Base-by-base conservation (phyloP, 2,888 invertebrate species). In the Drosophila lacicola region DNA sequence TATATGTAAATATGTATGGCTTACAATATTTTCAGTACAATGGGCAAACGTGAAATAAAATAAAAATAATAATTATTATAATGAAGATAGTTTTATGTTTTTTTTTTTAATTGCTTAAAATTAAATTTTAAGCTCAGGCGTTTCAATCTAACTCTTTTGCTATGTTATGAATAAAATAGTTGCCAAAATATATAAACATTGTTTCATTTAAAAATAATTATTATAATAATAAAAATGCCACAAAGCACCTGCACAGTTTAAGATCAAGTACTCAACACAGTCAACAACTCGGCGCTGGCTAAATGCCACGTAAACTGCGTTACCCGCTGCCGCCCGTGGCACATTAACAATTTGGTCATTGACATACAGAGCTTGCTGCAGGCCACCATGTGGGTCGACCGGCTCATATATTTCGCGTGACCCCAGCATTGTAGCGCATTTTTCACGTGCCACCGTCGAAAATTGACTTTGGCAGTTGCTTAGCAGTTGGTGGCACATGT, bases 261-360 rank as follows among this genome's bases (percentile, higher is more conserved):
- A 19, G 1, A 5, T 11, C 10, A 33, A 41, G 14, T 21, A 17
- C 8, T 11, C 19, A 53, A 45, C 13, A 4, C 17, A 33, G 54
- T 36, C 44, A 8, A 25, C 17, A 41, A 50, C 36, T 42, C 25
- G 29, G 25, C n/a, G 17, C 0, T n/a, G 36, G 21, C 21, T 42
- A 25, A 57, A 14, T 39, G 10, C 34, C 34, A 13, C 14, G 25
- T 39, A 39, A 17, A 46, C 53, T 42, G 33, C 45, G 11, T 14
- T 55, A n/a, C 39, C 42, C n/a, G 39, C 36, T 42, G 37, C 51
- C 55, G 51, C 53, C 19, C 19, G 63, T 44, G 63, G 37, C 60
- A 44, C 56, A 57, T 67, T 37, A 56, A 54, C 58, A 57, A 60
- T 63, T 78, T 75, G 68, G 68, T 73, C 75, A 68, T 68, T 75